phyloP scores from a whole-genome alignment of 2,797 vertebrate genomes.

The Acridotheres tristis region DNA sequence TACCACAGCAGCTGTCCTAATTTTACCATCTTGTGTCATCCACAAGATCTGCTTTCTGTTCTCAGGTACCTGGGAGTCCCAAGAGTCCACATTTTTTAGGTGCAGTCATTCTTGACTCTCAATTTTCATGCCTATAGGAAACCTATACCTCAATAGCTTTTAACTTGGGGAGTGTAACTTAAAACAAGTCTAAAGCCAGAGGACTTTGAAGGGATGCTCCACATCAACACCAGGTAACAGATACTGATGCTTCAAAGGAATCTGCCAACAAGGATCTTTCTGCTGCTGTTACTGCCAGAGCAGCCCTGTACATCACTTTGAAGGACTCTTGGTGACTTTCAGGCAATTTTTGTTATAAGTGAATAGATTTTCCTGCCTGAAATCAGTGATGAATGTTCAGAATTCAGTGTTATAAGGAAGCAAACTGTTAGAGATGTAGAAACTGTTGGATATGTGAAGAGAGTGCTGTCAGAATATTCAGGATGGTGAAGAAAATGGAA shows the following conservation, averaged over 20 bases:
- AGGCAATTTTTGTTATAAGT: neutral
- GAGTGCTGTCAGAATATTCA: neutral
- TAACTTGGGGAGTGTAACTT: neutral
- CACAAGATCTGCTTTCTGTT: neutral
- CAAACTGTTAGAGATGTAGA: neutral
- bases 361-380: neutral
- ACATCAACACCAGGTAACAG: neutral
- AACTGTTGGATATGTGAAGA: neutral
- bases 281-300: neutral
- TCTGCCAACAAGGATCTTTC: neutral
- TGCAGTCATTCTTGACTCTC: neutral
- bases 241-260: neutral
- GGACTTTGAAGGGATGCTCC: neutral
- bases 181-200: neutral
- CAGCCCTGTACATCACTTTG: neutral
- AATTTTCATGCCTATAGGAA: neutral
- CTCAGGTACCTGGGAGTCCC: neutral
- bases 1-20: neutral
- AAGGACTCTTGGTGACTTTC: neutral
- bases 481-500: neutral
- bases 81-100: neutral
- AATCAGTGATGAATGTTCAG: neutral
- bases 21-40: neutral
- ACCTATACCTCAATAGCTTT: neutral
- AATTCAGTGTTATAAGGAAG: neutral